phyloP scores from a whole-genome alignment of 2,797 vertebrate species.

The Oreochromis grahami region DNA sequence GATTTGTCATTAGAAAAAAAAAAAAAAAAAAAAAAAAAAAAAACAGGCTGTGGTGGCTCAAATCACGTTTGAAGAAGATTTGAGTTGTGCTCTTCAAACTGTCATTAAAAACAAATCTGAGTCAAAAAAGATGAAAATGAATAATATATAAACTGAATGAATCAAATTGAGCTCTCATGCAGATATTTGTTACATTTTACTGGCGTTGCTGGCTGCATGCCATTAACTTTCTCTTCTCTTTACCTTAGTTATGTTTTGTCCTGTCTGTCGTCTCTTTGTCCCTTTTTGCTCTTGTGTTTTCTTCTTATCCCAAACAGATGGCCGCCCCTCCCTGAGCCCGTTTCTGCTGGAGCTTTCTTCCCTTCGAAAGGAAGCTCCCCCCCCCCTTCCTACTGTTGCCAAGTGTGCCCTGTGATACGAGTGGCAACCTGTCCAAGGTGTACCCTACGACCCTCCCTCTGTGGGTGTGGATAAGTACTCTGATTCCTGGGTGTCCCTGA shows the following conservation, averaged over 20 bases:
- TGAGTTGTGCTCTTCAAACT: background rate
- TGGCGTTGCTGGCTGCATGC: background rate
- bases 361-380: rapidly evolving
- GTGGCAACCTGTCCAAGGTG: background rate
- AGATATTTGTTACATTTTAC: background rate
- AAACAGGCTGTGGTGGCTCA: rapidly evolving
- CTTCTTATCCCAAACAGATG: background rate
- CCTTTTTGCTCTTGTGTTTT: background rate
- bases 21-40: background rate
- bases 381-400: background rate
- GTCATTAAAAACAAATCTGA: rapidly evolving
- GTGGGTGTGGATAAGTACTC: background rate
- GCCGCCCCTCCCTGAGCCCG: background rate
- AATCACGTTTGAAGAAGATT: background rate
- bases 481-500: rapidly evolving
- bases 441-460: background rate
- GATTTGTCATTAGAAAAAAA: background rate
- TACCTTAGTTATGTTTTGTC: rapidly evolving
- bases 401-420: background rate
- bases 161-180: background rate
- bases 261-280: background rate
- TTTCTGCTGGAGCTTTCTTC: background rate
- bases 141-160: rapidly evolving
- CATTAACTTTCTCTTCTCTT: background rate
- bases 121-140: background rate